Evolutionary conservation across 2,113 vertebrate species (phyloP).

Genomic region (Oplegnathus fasciatus): DNA sequence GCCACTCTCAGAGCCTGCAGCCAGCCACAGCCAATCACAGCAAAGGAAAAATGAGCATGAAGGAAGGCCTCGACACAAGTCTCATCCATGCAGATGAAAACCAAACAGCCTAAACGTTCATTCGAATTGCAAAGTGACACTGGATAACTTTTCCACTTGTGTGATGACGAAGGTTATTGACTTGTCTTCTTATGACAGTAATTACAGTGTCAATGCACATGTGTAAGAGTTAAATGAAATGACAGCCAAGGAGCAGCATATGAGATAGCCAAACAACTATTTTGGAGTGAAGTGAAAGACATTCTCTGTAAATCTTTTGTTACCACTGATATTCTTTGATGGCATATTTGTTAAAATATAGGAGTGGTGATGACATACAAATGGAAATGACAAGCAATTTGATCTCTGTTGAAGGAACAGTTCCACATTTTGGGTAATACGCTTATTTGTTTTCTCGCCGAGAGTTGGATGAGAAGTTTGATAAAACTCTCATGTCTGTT

Average conservation of each 20-base stretch:
- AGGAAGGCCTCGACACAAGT: constrained; percentile 53
- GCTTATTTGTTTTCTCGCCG: not conserved
- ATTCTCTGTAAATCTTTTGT: not conserved
- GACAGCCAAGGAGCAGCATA: constrained; percentile 46
- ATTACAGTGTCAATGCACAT: constrained; percentile 51
- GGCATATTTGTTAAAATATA: not conserved
- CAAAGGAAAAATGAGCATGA: constrained; percentile 81
- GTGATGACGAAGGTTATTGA: constrained; percentile 48
- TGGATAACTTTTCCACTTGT: constrained; percentile 64
- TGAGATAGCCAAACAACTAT: constrained; percentile 33
- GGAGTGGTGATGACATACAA: constrained; percentile 16
- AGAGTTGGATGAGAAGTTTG: not conserved
- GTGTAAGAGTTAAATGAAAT: constrained; percentile 65
- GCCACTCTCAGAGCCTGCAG: constrained; percentile 96
- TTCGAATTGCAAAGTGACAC: constrained; percentile 30
- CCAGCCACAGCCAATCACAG: constrained; percentile 88
- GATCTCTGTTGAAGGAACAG: constrained; percentile 14
- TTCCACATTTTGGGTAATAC: constrained; percentile 9
- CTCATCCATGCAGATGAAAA: constrained; percentile 59
- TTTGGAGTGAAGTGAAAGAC: constrained; percentile 2
- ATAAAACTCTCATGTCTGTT: not conserved
- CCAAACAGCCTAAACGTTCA: constrained; percentile 14
- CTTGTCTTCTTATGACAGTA: constrained; percentile 6
- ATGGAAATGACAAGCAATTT: constrained; percentile 32
- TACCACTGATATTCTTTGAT: constrained; percentile 3